A percentile compares a stretch with the other conserved stretches of the same genome.
phyloP scores from a whole-genome alignment of 2,888 invertebrate genomes.

The Catocala fraxini region DNA sequence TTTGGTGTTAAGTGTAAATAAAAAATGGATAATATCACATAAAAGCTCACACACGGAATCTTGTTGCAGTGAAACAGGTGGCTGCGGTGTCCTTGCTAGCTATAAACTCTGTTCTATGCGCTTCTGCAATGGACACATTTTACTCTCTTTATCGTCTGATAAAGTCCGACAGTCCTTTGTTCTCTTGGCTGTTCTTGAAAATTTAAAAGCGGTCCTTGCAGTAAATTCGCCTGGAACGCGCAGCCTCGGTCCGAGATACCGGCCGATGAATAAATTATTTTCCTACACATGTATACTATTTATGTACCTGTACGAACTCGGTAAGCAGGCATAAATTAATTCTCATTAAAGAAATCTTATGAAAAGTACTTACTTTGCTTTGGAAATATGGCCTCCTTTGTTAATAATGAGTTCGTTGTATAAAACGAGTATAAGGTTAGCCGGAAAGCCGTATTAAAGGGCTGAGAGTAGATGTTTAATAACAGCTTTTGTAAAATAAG shows the following conservation, averaged over 20 bases:
- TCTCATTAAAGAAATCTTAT: slow-evolving; percentile 3
- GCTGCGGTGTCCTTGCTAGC: slow-evolving; percentile 62
- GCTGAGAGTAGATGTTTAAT: no score
- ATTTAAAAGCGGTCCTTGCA: slow-evolving; percentile 78
- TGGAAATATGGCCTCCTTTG: no score
- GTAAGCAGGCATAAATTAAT: slow-evolving; percentile 40
- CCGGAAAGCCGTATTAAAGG: no score
- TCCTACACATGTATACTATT: slow-evolving; percentile 34
- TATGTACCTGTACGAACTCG: slow-evolving; percentile 29
- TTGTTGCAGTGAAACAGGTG: slow-evolving; percentile 60
- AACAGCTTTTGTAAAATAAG: no score
- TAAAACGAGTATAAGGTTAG: no score
- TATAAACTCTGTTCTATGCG: slow-evolving; percentile 67
- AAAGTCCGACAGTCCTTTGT: slow-evolving; percentile 77
- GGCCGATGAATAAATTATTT: slow-evolving; percentile 74
- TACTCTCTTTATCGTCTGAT: slow-evolving; percentile 79
- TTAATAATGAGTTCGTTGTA: no score
- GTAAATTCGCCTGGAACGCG: slow-evolving; percentile 71
- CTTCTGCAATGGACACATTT: slow-evolving; percentile 78
- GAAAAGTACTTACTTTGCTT: neutral
- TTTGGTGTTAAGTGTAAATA: slow-evolving; percentile 21
- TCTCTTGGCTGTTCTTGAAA: slow-evolving; percentile 74
- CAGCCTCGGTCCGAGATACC: slow-evolving; percentile 61
- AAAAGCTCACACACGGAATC: slow-evolving; percentile 38
- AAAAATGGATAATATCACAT: slow-evolving; percentile 37